Evolutionary conservation across 2,797 vertebrate species (phyloP).

Genomic region (Mionectes olivaceus): DNA sequence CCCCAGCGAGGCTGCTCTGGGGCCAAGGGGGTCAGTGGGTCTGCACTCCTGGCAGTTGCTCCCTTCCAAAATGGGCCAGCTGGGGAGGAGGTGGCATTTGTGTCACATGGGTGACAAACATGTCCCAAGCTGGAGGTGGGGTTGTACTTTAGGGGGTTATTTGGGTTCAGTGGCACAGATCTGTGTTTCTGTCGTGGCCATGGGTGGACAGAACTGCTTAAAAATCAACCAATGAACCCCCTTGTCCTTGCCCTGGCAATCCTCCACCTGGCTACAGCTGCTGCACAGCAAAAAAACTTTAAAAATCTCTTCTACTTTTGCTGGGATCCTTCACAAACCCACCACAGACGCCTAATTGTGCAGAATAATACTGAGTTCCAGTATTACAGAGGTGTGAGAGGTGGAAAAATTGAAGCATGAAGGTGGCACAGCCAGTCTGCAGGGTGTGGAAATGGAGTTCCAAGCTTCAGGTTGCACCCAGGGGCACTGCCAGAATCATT

Average conservation of each 20-base stretch:
- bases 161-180: not conserved
- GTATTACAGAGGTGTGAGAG: not conserved
- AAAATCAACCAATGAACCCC: not conserved
- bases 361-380: rapidly evolving
- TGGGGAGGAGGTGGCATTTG: not conserved
- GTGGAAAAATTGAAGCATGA: not conserved
- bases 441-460: not conserved
- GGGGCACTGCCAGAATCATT: not conserved
- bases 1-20: not conserved
- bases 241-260: not conserved
- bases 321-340: not conserved
- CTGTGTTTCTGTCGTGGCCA: rapidly evolving
- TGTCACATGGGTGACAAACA: not conserved
- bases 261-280: not conserved
- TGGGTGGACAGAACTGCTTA: not conserved
- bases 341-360: not conserved
- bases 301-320: not conserved
- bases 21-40: rapidly evolving
- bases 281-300: not conserved
- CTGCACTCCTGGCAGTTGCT: not conserved
- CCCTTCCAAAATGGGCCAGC: not conserved
- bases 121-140: not conserved
- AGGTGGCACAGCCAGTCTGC: not conserved
- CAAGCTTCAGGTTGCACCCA: not conserved
- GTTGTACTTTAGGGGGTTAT: not conserved